These are phyloP conservation scores for Brachylomia viminalis DNA, from an alignment of 2,888 invertebrate species.

Conservation along the genomic window DNA sequence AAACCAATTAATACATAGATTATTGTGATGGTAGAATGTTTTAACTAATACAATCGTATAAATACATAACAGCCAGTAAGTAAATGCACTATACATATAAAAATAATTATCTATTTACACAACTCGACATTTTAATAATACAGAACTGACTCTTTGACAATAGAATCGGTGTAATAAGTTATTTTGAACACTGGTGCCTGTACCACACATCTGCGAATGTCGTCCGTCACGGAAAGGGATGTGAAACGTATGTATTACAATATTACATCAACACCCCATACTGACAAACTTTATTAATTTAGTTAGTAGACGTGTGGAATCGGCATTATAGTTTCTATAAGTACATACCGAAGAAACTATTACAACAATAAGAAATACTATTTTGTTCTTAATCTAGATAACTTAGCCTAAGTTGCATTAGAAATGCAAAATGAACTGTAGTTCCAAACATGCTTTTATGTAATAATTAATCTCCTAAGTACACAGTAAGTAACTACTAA, in stretches of 20 bases:
- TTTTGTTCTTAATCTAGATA: constrained; percentile 78
- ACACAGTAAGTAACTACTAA: too few species aligned
- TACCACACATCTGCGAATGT: constrained; percentile 53
- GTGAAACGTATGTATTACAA: constrained; percentile 20
- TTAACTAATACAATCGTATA: constrained; percentile 77
- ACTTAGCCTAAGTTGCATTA: constrained; percentile 76
- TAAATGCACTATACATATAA: constrained; percentile 88
- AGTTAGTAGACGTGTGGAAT: constrained; percentile 54
- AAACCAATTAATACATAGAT: constrained; percentile 71
- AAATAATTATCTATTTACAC: constrained; percentile 85
- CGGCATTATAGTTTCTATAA: constrained; percentile 72
- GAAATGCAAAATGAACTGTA: constrained; percentile 67
- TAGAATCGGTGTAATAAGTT: constrained; percentile 82
- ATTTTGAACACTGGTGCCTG: constrained; percentile 65
- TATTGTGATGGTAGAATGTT: constrained; percentile 77
- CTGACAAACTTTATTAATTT: constrained; percentile 37
- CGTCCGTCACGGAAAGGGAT: constrained; percentile 35
- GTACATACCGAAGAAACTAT: constrained; percentile 72
- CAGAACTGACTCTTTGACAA: constrained; percentile 73
- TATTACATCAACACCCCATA: constrained; percentile 27
- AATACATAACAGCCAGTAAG: constrained; percentile 87
- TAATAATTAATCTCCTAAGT: constrained; percentile 70
- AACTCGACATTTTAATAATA: constrained; percentile 73
- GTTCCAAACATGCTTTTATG: constrained; percentile 61
- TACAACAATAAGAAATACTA: constrained; percentile 83